phyloP scores from a whole-genome alignment of 2,113 vertebrate species.

The Grammomys dolichurus region DNA sequence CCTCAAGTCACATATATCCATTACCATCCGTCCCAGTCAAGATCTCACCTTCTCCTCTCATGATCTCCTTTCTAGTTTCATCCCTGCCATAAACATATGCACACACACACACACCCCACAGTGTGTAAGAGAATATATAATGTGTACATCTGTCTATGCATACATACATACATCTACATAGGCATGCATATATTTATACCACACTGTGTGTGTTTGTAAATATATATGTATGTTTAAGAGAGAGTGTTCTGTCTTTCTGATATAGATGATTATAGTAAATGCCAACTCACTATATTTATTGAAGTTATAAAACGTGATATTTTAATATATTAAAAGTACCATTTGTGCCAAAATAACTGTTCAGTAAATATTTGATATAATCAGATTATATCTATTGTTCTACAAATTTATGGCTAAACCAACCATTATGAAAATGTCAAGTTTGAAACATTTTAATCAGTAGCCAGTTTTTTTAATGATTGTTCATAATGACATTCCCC shows the following conservation, averaged over 20 bases:
- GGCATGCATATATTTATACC: neutral
- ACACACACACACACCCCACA: neutral
- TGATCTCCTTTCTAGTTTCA: neutral
- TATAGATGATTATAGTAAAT: neutral
- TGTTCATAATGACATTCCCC: neutral
- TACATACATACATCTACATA: neutral
- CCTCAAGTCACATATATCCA: neutral
- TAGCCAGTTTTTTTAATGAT: neutral
- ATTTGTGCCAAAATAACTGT: slow-evolving; percentile 13
- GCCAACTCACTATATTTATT: neutral
- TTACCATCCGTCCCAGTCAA: neutral
- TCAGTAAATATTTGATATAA: slow-evolving; percentile 25
- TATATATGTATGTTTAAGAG: neutral
- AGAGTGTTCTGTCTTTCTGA: neutral
- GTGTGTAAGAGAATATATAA: too few species aligned
- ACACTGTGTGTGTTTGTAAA: too few species aligned
- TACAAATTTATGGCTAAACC: slow-evolving; percentile 39
- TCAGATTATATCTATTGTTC: neutral
- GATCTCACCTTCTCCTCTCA: neutral
- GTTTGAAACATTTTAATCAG: slow-evolving; percentile 23
- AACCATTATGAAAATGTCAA: neutral
- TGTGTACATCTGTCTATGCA: neutral
- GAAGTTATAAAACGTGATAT: neutral
- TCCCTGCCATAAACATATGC: too few species aligned
- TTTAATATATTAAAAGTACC: neutral